phyloP scores from a whole-genome alignment of 53 echinoderm and acorn worm genomes.

The Actinopyga echinites region DNA sequence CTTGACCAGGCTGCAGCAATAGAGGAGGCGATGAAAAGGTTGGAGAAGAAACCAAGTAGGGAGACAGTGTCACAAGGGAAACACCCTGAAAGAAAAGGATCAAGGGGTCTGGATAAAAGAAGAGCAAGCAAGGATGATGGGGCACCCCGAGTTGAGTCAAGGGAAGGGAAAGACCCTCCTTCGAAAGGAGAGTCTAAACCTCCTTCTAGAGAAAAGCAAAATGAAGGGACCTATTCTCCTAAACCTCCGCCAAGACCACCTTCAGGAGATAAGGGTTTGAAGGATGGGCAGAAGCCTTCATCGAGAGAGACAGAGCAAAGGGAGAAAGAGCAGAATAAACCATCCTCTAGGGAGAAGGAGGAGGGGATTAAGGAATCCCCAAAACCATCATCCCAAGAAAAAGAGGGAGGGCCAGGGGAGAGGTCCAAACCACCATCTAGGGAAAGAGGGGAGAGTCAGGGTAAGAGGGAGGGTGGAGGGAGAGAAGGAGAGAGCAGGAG shows the following conservation, averaged over 20 bases:
- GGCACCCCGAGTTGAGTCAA: no score
- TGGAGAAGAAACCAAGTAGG: not conserved
- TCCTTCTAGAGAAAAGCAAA: not conserved
- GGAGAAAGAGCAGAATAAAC: not conserved
- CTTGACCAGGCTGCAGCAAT: conserved; percentile 30
- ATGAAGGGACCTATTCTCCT: not conserved
- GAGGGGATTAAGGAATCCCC: not conserved
- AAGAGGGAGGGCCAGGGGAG: not conserved
- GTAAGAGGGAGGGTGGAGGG: not conserved
- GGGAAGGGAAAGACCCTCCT: not conserved
- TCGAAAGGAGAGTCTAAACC: not conserved
- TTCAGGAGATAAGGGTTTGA: not conserved
- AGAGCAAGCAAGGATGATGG: no score
- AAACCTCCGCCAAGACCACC: not conserved
- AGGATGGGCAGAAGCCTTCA: no score
- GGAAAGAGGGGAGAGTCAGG: not conserved
- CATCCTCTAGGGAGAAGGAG: not conserved
- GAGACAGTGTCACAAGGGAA: not conserved
- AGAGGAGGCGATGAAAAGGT: conserved; percentile 6
- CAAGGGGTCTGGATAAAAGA: no score
- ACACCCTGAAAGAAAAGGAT: no score
- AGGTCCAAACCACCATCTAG: not conserved
- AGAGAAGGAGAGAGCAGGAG: not conserved
- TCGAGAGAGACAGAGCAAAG: not conserved
- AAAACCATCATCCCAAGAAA: not conserved